These are phyloP conservation scores for Proisotoma minuta DNA, from an alignment of 2,888 invertebrate species.

Conservation along the genomic window DNA sequence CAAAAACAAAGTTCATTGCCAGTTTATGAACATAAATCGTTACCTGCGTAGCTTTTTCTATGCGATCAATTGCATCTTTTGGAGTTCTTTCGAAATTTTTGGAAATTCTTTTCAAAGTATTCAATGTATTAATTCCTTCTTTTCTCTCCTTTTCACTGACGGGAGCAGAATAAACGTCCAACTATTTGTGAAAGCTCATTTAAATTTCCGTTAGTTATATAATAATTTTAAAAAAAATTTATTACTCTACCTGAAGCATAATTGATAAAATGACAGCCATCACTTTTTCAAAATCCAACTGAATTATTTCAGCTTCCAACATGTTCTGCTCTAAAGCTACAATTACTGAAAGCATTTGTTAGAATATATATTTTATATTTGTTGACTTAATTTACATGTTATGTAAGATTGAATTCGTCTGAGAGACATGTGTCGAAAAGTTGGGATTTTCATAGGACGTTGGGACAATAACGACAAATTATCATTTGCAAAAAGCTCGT, in stretches of 20 bases:
- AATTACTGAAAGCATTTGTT: conserved; percentile 28
- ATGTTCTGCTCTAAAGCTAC: conserved; percentile 44
- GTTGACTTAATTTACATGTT: conserved; percentile 22
- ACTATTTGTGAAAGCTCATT: background rate
- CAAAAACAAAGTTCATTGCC: too few species aligned
- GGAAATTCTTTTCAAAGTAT: background rate
- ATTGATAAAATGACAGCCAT: conserved; percentile 31
- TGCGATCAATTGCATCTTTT: background rate
- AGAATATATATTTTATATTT: background rate
- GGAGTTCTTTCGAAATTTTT: background rate
- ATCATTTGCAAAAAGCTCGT: conserved; percentile 29
- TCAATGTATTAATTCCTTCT: background rate
- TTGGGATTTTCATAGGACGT: conserved; percentile 37
- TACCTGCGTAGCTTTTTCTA: conserved; percentile 6
- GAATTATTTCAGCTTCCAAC: conserved; percentile 40
- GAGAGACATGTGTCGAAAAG: conserved; percentile 17
- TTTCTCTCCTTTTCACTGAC: background rate
- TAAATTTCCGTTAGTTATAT: background rate
- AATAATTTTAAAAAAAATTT: background rate
- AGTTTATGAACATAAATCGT: too few species aligned
- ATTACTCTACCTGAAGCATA: background rate
- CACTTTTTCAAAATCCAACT: conserved; percentile 37
- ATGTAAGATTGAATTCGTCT: conserved; percentile 35
- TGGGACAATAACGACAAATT: conserved; percentile 32
- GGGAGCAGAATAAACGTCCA: background rate